These are phyloP conservation scores for Lepidocyrtinus sp. DNA, from an alignment of 2,888 invertebrate genomes.

Conservation along the genomic window DNA sequence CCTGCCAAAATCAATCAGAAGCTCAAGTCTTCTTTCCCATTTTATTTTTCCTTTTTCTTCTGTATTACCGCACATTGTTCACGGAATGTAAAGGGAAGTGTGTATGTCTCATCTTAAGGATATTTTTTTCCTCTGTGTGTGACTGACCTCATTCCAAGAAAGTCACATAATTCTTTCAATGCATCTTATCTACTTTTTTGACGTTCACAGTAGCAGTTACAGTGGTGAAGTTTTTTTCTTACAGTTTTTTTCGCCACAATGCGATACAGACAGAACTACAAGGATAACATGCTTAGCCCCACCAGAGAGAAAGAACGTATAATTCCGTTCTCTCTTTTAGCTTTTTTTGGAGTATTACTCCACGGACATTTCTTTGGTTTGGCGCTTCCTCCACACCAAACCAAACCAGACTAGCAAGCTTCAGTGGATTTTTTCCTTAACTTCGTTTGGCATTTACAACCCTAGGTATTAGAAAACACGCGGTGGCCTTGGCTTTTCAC, in stretches of 20 bases:
- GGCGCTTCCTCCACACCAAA: slow-evolving; percentile 4
- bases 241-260: slow-evolving; percentile 20
- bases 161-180: slow-evolving; percentile 56
- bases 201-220: no score
- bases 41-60: slow-evolving; percentile 17
- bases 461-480: not conserved
- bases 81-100: slow-evolving; percentile 15
- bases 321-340: not conserved
- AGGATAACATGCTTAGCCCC: not conserved
- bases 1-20: slow-evolving; percentile 59
- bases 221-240: slow-evolving; percentile 22
- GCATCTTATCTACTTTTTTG: slow-evolving; percentile 52
- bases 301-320: not conserved
- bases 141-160: slow-evolving; percentile 55
- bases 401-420: not conserved
- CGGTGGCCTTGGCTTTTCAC: slow-evolving; percentile 30
- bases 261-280: slow-evolving; percentile 4
- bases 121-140: slow-evolving; percentile 28
- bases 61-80: slow-evolving; percentile 17
- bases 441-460: not conserved
- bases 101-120: slow-evolving; percentile 20
- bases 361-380: slow-evolving; percentile 15
- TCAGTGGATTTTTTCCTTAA: not conserved
- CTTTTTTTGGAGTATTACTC: no score
- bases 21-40: slow-evolving; percentile 37